Conservation (phyloP, 2,888 invertebrate genomes). For the Nysson spinosus region DNA sequence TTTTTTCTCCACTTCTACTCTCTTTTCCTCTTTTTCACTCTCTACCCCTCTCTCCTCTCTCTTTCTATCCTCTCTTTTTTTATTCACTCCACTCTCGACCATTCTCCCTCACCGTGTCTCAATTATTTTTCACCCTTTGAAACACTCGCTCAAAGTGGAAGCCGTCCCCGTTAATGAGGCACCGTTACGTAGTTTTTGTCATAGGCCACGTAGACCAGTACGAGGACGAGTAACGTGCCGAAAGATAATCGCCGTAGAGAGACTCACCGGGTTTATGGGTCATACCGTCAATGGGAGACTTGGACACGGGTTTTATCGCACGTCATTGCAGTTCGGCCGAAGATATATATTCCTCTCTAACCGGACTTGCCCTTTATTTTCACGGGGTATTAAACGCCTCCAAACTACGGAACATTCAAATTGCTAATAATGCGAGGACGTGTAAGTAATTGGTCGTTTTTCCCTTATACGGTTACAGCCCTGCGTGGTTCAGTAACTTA, state of each 20-base stretch:
- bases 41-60: constrained; percentile 9
- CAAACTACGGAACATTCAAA: constrained; percentile 22
- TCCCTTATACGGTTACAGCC: too few relatives aligned
- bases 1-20: constrained; percentile 7
- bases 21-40: constrained; percentile 15
- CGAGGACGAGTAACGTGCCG: constrained; percentile 32
- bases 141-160: constrained; percentile 50
- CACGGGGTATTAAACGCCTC: constrained; percentile 35
- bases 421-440: constrained; percentile 36
- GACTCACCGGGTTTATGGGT: constrained; percentile 59
- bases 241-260: constrained; percentile 43
- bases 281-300: constrained; percentile 46
- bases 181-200: constrained; percentile 50
- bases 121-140: constrained; percentile 69
- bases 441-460: constrained; percentile 14
- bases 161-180: constrained; percentile 64
- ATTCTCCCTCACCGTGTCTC: constrained; percentile 48
- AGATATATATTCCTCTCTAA: constrained; percentile 22
- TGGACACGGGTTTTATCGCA: constrained; percentile 45
- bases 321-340: constrained; percentile 20
- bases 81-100: neutral
- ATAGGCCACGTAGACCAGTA: constrained; percentile 18
- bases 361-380: constrained; percentile 27
- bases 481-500: too few relatives aligned
- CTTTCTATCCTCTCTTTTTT: constrained; percentile 4